Evolutionary conservation across 2,888 invertebrate species (phyloP).

Genomic region (Ethmia dodecea): DNA sequence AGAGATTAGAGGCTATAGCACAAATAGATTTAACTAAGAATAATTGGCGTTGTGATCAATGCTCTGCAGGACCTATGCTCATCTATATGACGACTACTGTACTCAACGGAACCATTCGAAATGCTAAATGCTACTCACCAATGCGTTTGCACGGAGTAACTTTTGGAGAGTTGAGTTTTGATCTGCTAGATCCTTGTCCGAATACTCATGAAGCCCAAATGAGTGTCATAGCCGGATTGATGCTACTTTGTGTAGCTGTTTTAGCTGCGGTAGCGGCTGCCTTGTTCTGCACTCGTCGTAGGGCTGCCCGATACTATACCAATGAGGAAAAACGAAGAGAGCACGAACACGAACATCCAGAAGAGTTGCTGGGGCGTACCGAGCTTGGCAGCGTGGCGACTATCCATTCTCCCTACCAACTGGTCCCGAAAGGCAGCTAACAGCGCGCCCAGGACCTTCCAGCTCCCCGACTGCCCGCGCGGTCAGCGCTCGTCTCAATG

Average conservation of each 20-base stretch:
- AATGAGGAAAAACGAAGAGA: conserved; percentile 82
- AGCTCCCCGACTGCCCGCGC: conserved; percentile 14
- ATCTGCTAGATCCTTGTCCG: conserved; percentile 56
- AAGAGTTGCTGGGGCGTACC: conserved; percentile 48
- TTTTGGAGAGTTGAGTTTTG: conserved; percentile 45
- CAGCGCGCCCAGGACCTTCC: conserved; percentile 41
- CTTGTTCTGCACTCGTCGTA: conserved; percentile 82
- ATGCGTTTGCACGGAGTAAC: conserved; percentile 64
- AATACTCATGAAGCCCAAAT: conserved; percentile 74
- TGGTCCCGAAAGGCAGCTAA: conserved; percentile 56
- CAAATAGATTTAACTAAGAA: conserved; percentile 77
- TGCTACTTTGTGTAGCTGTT: conserved; percentile 52
- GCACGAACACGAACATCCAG: conserved; percentile 57
- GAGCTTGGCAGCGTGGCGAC: conserved; percentile 58
- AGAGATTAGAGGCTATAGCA: conserved; percentile 76
- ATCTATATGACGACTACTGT: conserved; percentile 75
- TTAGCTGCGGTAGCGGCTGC: conserved; percentile 76
- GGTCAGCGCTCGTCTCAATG: conserved; percentile 6
- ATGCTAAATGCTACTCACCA: conserved; percentile 79
- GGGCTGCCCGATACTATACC: conserved; percentile 87
- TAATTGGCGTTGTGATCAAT: conserved; percentile 83
- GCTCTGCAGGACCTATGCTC: conserved; percentile 78
- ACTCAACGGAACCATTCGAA: conserved; percentile 65
- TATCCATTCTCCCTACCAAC: conserved; percentile 57
- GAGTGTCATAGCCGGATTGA: conserved; percentile 75